Evolutionary conservation across 2,113 vertebrate genomes (phyloP), one percentile per base, ranked within the genome.

Genomic region (Agapornis roseicollis): DNA sequence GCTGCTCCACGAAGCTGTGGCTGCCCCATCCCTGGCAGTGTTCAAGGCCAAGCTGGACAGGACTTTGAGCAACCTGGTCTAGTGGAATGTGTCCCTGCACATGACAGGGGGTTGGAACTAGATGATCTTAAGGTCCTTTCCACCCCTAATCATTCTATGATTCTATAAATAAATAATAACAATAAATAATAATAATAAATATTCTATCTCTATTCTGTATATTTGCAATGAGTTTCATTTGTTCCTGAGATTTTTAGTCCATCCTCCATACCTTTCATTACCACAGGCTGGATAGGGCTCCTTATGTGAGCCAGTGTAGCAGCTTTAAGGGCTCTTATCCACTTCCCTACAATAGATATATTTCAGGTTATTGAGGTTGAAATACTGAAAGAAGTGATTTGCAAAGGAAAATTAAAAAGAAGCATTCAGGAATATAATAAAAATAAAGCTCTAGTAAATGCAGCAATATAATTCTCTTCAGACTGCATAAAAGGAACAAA

Each of bases 241-340:
- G 71, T 91, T 98, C 88, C 64, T 56, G 86, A 60, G 84, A 66
- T 90, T 89, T 78, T 97, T 33, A 22, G 78, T 85, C 97, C 94
- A 92, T 31, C 92, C 94, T 66, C 92, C 50, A 0, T 10, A 79
- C 16, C 22, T 94, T 97, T 93, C 20, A 96, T 55, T 63, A 71
- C 83, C 24, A 80, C 56, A 1, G 95, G 96, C 88, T 94, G 92
- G 18, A 52, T 11, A 20, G 80, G 82, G 42, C n/a, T 97, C 55
- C 80, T 83, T 35, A 68, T 94, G 35, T 94, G 80, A 55, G 92
- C 50, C 84, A 94, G 44, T 8, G 22, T 58, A 44, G 78, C 68
- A 19, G 82, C 35, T 39, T 85, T 94, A 81, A 95, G 56, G 35
- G 80, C 69, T 84, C 46, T 42, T 52, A 94, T 42, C 61, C 84